phyloP scores from a whole-genome alignment of 2,113 vertebrate species.

The Prochilodus magdalenae region DNA sequence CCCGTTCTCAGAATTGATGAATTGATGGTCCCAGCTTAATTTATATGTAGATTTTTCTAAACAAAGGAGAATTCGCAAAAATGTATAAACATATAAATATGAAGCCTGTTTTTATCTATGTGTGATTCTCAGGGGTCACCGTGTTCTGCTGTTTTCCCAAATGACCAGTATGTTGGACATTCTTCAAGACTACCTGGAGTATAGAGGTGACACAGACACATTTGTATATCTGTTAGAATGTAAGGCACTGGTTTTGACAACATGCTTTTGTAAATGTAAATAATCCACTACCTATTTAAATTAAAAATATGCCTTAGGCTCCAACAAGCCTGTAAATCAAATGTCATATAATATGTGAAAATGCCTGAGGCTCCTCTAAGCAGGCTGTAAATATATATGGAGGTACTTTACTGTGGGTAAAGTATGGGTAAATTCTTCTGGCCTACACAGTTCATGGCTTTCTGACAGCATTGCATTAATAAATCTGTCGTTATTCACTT shows the following conservation, averaged over 20 bases:
- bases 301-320: background rate
- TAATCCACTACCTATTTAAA: background rate
- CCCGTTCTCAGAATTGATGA: too few species aligned
- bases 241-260: background rate
- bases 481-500: too few species aligned
- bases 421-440: background rate
- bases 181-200: slow-evolving; percentile 93
- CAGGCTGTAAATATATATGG: too few species aligned
- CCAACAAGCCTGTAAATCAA: background rate
- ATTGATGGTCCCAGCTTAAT: too few species aligned
- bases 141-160: slow-evolving; percentile 91
- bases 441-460: background rate
- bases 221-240: background rate
- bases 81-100: too few species aligned
- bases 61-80: too few species aligned
- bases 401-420: background rate
- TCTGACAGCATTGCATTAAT: background rate
- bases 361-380: too few species aligned
- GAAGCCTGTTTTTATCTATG: background rate
- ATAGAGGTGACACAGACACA: slow-evolving; percentile 78
- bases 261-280: background rate
- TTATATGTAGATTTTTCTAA: too few species aligned
- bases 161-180: slow-evolving; percentile 94
- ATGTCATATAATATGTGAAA: background rate
- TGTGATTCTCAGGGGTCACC: slow-evolving; percentile 80